Conservation (phyloP, 2,888 invertebrate species). For the Drosophila prostipennis region DNA sequence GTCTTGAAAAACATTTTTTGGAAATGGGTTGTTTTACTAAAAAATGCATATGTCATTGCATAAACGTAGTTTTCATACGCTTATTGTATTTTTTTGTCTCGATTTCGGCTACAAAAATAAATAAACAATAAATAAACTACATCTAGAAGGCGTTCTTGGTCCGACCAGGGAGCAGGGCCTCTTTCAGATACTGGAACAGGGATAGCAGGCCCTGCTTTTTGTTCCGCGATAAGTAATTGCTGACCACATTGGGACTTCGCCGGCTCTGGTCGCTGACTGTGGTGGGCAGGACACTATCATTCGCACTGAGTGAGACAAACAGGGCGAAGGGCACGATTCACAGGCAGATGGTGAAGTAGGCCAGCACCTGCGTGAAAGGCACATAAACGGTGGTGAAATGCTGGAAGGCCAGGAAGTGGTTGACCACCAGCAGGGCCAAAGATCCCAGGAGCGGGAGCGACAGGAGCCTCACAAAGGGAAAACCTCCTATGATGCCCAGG, state of each 20-base stretch:
- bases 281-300: slow-evolving; percentile 95
- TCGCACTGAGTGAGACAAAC: slow-evolving; percentile 95
- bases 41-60: slow-evolving; percentile 13
- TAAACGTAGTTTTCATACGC: slow-evolving; percentile 15
- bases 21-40: too few species aligned
- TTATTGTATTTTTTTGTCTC: slow-evolving; percentile 27
- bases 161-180: slow-evolving; percentile 91
- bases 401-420: slow-evolving; percentile 94
- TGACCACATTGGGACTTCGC: slow-evolving; percentile 91
- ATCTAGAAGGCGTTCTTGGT: slow-evolving; percentile 92
- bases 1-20: too few species aligned
- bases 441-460: slow-evolving; percentile 90
- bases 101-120: slow-evolving; percentile 27
- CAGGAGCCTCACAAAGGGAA: slow-evolving; percentile 91
- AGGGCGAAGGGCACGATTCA: slow-evolving; percentile 96
- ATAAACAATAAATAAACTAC: slow-evolving; percentile 36
- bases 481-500: slow-evolving; percentile 90
- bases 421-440: slow-evolving; percentile 88
- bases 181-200: slow-evolving; percentile 93
- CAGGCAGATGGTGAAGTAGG: slow-evolving; percentile 94
- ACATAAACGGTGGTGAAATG: slow-evolving; percentile 90
- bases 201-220: slow-evolving; percentile 93
- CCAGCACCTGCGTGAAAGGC: slow-evolving; percentile 93
- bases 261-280: slow-evolving; percentile 85
- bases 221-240: slow-evolving; percentile 92